Evolutionary conservation across 2,797 vertebrate species (phyloP).

Genomic region (Lagorchestes hirsutus): DNA sequence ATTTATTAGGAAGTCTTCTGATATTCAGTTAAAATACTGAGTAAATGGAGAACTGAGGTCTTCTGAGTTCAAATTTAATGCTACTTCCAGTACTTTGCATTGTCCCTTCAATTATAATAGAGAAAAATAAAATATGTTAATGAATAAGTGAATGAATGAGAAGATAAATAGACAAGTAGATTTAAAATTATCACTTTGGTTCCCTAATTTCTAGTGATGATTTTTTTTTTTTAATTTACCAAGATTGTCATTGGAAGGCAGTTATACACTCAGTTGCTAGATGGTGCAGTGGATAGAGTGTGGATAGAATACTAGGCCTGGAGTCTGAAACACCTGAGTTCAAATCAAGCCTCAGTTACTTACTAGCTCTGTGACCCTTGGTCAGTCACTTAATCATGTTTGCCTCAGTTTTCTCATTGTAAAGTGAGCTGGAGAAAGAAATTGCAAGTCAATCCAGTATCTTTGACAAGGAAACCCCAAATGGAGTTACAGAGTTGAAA

Average conservation of each 20-base stretch:
- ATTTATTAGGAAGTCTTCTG: background rate
- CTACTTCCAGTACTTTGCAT: background rate
- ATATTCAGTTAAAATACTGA: background rate
- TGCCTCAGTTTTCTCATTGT: too few species aligned
- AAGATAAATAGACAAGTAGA: background rate
- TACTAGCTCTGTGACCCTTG: background rate
- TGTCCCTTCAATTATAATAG: background rate
- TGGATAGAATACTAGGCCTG: background rate
- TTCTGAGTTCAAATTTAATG: background rate
- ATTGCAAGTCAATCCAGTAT: too few species aligned
- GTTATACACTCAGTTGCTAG: background rate
- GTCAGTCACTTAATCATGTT: background rate
- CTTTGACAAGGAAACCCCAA: too few species aligned
- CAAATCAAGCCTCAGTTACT: background rate
- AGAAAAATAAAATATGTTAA: background rate
- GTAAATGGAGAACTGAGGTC: background rate
- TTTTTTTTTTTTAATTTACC: background rate
- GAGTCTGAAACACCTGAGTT: background rate
- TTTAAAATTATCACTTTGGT: background rate
- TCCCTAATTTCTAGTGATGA: background rate
- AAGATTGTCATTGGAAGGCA: background rate
- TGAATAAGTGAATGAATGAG: background rate
- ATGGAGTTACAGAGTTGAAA: too few species aligned
- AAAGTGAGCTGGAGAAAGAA: too few species aligned
- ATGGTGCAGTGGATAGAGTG: background rate